Evolutionary conservation across 1,140 invertebrate species (phyloP), one percentile per base, ranked within the genome.

Genomic region (Ostrea denselamellosa): DNA sequence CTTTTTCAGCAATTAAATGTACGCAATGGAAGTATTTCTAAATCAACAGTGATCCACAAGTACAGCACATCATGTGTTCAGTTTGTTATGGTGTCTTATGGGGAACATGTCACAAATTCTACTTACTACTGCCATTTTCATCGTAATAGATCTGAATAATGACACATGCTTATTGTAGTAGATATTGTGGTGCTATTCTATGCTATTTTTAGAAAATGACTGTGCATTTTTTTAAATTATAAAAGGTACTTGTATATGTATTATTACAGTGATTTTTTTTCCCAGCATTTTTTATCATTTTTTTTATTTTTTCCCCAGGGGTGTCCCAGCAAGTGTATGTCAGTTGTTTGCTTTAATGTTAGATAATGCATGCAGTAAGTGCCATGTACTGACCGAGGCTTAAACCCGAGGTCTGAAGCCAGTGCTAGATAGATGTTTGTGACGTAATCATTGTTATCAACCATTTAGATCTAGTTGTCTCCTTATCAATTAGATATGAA

Each of bases 391-490:
- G 25, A 34, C 68, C 28, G 68, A 77, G 68, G 68, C 68, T 17
- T 25, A 77, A 34, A 25, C 2, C 68, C 12, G 68, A 77, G 68
- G 68, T 28, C 68, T 77, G 14, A 77, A 77, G 68, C 68, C 68
- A 77, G 68, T 77, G 68, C 68, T 77, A 71, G 22, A 10, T 77
- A 77, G 68, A 77, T 77, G 68, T 77, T 77, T 77, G 68, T 77
- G 68, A 77, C 25, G 68, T 77, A 77, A 34, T 77, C 68, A 77
- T 77, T 77, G 68, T 77, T 77, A 77, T 77, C 68, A 77, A 28
- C 68, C 68, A 77, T 77, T 77, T 77, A 77, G 68, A 77, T 77
- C 68, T 77, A 77, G 68, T 77, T 77, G 68, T 77, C 68, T 77
- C 68, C 68, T 77, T 77, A 77, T 77, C 68, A 77, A 77, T 77